Conservation (phyloP, 2,888 invertebrate genomes). For the Apodemia zela region DNA sequence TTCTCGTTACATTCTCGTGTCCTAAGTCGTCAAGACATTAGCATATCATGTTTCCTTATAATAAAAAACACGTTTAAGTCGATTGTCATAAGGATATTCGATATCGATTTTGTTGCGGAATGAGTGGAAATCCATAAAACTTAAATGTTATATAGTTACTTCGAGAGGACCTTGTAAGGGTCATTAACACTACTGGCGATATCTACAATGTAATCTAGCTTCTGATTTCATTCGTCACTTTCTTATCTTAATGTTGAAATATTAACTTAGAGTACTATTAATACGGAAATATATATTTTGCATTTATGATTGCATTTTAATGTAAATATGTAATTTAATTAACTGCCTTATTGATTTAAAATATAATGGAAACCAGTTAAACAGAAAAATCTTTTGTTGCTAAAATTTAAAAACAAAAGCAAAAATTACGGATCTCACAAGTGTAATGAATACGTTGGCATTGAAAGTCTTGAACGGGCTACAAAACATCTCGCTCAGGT, state of each 20-base stretch:
- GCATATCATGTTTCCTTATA: conserved; percentile 24
- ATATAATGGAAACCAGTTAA: neutral
- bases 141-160: conserved; percentile 76
- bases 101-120: conserved; percentile 66
- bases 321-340: neutral
- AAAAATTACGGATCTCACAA: too few species aligned
- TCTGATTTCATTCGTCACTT: conserved; percentile 50
- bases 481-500: too few species aligned
- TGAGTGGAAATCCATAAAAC: conserved; percentile 68
- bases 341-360: neutral
- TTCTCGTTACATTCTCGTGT: conserved; percentile 44
- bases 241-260: conserved; percentile 27
- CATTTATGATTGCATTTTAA: neutral
- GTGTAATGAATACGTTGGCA: too few species aligned
- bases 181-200: conserved; percentile 67
- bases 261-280: conserved; percentile 13
- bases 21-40: conserved; percentile 21
- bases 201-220: conserved; percentile 66
- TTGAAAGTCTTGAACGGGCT: too few species aligned
- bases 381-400: too few species aligned
- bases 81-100: conserved; percentile 67
- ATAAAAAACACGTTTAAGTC: conserved; percentile 32
- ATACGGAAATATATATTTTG: conserved; percentile 21
- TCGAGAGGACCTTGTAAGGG: conserved; percentile 64
- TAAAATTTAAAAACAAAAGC: too few species aligned